A percentile compares a stretch with the other conserved stretches of the same genome.
These are phyloP conservation scores for Magallana ariakensis DNA, from an alignment of 1,140 invertebrate species.

Conservation along the genomic window DNA sequence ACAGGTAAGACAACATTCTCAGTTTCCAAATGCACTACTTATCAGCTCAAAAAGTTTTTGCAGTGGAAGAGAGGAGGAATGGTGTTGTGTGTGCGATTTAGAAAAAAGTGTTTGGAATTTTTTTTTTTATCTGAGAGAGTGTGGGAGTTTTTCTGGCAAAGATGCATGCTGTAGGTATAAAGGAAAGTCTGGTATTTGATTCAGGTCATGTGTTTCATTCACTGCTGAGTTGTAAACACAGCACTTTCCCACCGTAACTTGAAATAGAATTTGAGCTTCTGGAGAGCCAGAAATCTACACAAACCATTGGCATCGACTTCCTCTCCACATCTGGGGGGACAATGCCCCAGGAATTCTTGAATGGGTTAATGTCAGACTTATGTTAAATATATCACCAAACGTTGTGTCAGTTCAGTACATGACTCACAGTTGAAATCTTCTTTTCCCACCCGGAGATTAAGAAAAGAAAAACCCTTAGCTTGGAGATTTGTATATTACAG, in stretches of 20 bases:
- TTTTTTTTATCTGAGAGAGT: neutral
- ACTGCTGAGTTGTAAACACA: slow-evolving; percentile 29
- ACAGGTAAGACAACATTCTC: slow-evolving; percentile 70
- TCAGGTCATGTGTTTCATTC: slow-evolving; percentile 14
- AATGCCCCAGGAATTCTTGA: slow-evolving; percentile 1
- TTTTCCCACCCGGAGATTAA: slow-evolving; percentile 11
- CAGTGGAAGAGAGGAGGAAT: slow-evolving; percentile 3
- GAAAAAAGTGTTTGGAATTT: neutral
- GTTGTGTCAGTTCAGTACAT: neutral
- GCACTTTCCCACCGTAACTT: slow-evolving; percentile 19
- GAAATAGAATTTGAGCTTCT: neutral
- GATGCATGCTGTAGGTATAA: slow-evolving; percentile 18
- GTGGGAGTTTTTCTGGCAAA: slow-evolving; percentile 30
- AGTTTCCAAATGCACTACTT: neutral
- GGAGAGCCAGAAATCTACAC: neutral
- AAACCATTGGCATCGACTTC: neutral
- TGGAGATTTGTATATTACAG: neutral
- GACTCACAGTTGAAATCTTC: slow-evolving; percentile 21
- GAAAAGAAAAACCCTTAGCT: neutral
- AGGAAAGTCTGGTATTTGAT: neutral
- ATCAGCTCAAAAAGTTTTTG: neutral
- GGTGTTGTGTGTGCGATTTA: neutral
- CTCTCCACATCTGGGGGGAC: slow-evolving; percentile 5
- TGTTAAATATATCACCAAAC: slow-evolving; percentile 32
- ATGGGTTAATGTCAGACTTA: slow-evolving; percentile 7